These are phyloP conservation scores for Platysteira castanea DNA, from an alignment of 2,113 vertebrate genomes.

Conservation along the genomic window DNA sequence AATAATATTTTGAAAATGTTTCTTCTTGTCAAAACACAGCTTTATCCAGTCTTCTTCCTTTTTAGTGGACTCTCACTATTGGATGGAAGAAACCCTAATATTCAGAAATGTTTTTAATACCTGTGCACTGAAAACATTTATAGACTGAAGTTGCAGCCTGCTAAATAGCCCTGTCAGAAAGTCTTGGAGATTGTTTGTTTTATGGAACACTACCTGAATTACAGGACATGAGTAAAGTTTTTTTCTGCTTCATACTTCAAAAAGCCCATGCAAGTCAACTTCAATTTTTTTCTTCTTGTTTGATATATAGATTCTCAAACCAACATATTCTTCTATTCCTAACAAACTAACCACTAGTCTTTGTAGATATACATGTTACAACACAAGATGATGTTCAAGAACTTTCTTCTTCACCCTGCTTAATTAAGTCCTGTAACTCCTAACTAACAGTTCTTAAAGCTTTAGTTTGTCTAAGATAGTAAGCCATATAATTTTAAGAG, in stretches of 20 bases:
- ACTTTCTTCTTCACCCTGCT: background rate
- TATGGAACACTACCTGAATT: background rate
- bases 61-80: background rate
- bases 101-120: background rate
- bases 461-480: background rate
- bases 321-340: background rate
- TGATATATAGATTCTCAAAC: background rate
- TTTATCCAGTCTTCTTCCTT: background rate
- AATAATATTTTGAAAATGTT: background rate
- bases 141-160: background rate
- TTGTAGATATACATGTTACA: background rate
- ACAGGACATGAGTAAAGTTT: background rate
- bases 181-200: background rate
- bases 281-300: background rate
- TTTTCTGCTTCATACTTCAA: background rate
- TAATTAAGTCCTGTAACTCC: constrained; percentile 44
- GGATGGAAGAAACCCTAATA: background rate
- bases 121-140: background rate
- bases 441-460: constrained; percentile 37
- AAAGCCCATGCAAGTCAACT: background rate
- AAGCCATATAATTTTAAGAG: background rate
- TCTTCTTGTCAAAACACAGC: background rate
- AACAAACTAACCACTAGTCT: background rate
- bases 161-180: background rate
- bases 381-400: background rate